Evolutionary conservation across 2,113 vertebrate genomes (phyloP), one percentile per base, ranked within the genome.

Genomic region (Hemicordylus capensis): DNA sequence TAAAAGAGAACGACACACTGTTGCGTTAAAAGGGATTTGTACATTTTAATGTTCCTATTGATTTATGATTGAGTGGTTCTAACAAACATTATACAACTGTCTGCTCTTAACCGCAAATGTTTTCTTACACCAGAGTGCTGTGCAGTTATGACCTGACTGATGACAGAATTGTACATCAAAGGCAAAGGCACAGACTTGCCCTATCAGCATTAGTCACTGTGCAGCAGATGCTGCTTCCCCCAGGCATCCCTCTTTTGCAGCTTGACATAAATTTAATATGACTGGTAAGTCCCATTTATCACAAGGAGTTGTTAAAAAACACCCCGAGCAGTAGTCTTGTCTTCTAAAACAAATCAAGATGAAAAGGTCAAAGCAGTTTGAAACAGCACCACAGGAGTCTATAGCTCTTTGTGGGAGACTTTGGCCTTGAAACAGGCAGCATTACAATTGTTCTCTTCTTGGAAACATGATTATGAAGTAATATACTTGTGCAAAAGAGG

Each of bases 371-470:
- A 56, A 22, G 80, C 24, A 4, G 39, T 78, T 89, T 48, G 58
- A 82, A 87, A 48, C 0, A 1, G 51, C 63, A 76, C 61, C 73
- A 74, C 83, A 80, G 24, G 0, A 1, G 7, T 8, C 1, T 56
- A 1, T 0, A 14, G 66, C 2, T 0, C 14, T 46, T 46, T 56
- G 67, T 34, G 39, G 81, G 34, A 54, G 34, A 31, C 84, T 46
- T 56, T n/a, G 17, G 82, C 42, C 76, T 59, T 42, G 12, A 28
- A 4, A 26, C 48, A 34, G 17, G 4, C n/a, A 69, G n/a, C 77
- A 54, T 54, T 54, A 54, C n/a, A 2, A 0, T 0, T 0, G 1
- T 63, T 0, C 0, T 0, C 2, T 2, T 63, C 28, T 48, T 61
- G 15, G 22, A 37, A 31, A 73, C 48, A 78, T 72, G 46, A 63